These are phyloP conservation scores for Delphinapterus leucas DNA, from an alignment of 2,113 vertebrate genomes.

Conservation along the genomic window DNA sequence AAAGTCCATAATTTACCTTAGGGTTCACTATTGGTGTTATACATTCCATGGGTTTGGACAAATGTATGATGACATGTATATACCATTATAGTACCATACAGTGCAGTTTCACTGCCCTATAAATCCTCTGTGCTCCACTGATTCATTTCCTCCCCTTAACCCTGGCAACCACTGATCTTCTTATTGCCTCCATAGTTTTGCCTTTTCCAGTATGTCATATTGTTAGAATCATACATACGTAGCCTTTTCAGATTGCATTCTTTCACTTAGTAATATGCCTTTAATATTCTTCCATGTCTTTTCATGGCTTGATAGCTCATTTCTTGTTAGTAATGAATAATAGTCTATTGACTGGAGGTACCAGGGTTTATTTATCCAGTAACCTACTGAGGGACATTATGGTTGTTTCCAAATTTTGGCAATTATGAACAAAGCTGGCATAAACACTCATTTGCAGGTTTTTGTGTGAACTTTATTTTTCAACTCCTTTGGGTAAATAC, in stretches of 20 bases:
- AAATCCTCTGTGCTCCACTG: background rate
- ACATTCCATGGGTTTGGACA: background rate
- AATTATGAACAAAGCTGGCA: background rate
- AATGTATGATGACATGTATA: background rate
- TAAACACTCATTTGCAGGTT: background rate
- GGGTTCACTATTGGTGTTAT: background rate
- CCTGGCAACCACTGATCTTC: background rate
- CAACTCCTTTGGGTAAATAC: background rate
- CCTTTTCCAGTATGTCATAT: background rate
- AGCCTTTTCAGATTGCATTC: background rate
- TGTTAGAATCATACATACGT: background rate
- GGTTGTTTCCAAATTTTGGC: background rate
- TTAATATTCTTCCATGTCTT: background rate
- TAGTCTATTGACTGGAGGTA: background rate
- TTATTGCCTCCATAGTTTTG: background rate
- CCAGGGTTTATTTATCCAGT: background rate
- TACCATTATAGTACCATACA: background rate
- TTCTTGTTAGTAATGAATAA: background rate
- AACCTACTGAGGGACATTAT: background rate
- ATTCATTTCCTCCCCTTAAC: background rate
- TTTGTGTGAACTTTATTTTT: background rate
- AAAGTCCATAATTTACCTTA: background rate
- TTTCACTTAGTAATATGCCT: background rate
- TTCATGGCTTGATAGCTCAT: background rate
- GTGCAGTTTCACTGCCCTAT: background rate